Percentiles rank a stretch among this genome's conserved stretches.
Evolutionary conservation across 2,888 invertebrate species (phyloP).

Genomic region (Pantelozetes paolii): DNA sequence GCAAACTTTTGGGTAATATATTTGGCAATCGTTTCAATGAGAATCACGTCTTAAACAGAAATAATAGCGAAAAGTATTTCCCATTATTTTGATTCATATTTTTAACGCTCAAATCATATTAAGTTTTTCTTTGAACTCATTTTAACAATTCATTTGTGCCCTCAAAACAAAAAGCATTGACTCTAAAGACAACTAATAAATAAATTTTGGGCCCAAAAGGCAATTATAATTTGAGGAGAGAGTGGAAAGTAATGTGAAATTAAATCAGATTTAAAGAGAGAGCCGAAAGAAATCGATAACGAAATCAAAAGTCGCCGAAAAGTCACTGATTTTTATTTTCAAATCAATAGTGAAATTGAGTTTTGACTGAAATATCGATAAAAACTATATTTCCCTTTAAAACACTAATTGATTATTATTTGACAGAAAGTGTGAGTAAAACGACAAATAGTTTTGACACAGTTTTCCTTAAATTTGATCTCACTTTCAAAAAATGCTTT

Average conservation of each 20-base stretch:
- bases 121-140: neutral
- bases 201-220: too few species aligned
- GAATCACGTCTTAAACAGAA: neutral
- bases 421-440: too few species aligned
- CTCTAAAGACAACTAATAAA: neutral
- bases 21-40: neutral
- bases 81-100: neutral
- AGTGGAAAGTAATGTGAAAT: neutral
- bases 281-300: too few species aligned
- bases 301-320: too few species aligned
- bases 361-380: neutral
- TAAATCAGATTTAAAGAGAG: neutral
- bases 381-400: neutral
- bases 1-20: neutral
- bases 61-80: neutral
- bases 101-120: neutral
- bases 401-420: too few species aligned
- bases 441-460: too few species aligned
- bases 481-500: too few species aligned
- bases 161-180: neutral
- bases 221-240: neutral
- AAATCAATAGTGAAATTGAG: neutral
- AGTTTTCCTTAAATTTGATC: too few species aligned
- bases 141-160: slow-evolving; percentile 1
- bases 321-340: too few species aligned